Evolutionary conservation across 2,797 vertebrate species (phyloP).

Genomic region (Hirundo rustica): DNA sequence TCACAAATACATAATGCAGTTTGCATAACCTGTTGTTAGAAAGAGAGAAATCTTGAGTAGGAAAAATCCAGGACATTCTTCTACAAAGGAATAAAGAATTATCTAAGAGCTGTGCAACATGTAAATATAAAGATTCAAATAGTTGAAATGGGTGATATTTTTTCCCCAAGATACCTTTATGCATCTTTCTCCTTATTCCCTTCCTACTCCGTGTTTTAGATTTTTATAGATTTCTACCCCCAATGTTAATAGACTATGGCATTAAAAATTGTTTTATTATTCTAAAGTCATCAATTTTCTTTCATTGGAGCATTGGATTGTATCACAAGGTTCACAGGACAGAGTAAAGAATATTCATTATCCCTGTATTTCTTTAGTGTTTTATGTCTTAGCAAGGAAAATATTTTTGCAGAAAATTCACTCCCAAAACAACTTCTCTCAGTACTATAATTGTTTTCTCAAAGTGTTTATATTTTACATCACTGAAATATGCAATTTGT

Average conservation of each 20-base stretch:
- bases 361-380: background rate
- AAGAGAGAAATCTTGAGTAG: background rate
- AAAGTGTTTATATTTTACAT: background rate
- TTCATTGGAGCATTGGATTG: background rate
- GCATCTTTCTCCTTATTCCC: background rate
- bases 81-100: background rate
- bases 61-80: background rate
- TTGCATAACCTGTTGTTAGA: background rate
- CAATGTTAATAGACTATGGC: background rate
- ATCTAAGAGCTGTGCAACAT: background rate
- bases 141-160: background rate
- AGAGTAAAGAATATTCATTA: background rate
- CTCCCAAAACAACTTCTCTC: background rate
- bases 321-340: background rate
- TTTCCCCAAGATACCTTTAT: no score
- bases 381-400: background rate
- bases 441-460: background rate
- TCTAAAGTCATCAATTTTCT: background rate
- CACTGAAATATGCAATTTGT: background rate
- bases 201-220: fast-evolving
- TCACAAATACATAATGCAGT: background rate
- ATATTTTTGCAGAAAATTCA: conserved; percentile 2
- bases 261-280: background rate
- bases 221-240: background rate
- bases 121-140: background rate